Evolutionary conservation across 2,888 invertebrate genomes (phyloP).

Genomic region (Perizoma flavofasciatum): DNA sequence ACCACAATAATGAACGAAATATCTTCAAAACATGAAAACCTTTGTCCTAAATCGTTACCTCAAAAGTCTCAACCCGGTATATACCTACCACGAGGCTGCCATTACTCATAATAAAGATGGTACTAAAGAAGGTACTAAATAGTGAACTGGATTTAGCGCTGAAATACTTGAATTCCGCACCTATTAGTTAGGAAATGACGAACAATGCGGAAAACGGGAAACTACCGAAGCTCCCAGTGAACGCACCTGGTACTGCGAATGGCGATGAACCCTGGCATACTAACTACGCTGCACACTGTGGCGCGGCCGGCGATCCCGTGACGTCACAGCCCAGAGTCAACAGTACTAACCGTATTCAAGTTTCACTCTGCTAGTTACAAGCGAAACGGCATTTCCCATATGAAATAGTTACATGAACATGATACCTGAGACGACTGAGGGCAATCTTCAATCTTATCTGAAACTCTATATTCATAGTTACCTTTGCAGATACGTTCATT

Average conservation of each 20-base stretch:
- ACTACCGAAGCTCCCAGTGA: conserved; percentile 51
- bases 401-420: too few species aligned
- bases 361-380: background rate
- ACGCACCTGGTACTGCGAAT: conserved; percentile 64
- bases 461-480: too few species aligned
- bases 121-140: background rate
- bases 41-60: too few species aligned
- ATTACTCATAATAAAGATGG: background rate
- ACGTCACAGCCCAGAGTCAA: conserved; percentile 52
- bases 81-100: too few species aligned
- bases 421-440: too few species aligned
- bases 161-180: conserved; percentile 14
- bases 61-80: too few species aligned
- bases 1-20: too few species aligned
- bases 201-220: conserved; percentile 53
- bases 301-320: conserved; percentile 70
- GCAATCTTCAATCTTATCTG: too few species aligned
- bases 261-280: conserved; percentile 66
- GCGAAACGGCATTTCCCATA: too few species aligned
- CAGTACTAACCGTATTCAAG: conserved; percentile 7
- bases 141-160: background rate
- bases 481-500: too few species aligned
- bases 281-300: conserved; percentile 31
- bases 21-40: too few species aligned
- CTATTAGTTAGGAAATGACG: conserved; percentile 41